phyloP scores from a whole-genome alignment of 2,797 vertebrate genomes.

The Poecilia gillii region DNA sequence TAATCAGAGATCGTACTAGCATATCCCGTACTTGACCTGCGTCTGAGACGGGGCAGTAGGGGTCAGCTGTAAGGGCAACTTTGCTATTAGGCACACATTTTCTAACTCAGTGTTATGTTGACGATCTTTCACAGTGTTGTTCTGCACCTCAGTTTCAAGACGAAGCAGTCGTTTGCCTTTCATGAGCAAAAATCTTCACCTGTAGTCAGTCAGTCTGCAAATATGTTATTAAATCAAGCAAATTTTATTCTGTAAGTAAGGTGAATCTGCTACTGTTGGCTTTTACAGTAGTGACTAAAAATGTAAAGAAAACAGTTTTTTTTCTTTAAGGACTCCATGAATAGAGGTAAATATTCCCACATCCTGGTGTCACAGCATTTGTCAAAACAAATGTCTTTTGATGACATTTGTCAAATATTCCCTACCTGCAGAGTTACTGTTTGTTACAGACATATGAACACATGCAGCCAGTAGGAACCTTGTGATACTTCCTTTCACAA shows the following conservation, averaged over 20 bases:
- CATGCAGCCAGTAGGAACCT: not conserved
- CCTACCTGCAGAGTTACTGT: not conserved
- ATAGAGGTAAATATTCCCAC: no score
- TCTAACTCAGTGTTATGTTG: not conserved
- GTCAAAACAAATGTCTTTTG: not conserved
- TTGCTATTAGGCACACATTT: not conserved
- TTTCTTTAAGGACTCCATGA: no score
- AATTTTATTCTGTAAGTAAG: no score
- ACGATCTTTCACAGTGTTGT: not conserved
- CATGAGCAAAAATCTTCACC: not conserved
- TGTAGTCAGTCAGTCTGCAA: not conserved
- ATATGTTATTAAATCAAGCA: no score
- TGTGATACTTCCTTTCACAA: not conserved
- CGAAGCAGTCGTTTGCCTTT: not conserved
- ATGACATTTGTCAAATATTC: not conserved
- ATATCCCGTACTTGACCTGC: no score
- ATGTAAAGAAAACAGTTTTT: no score
- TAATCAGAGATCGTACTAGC: no score
- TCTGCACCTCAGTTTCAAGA: not conserved
- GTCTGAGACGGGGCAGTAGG: no score
- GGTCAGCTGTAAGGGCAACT: not conserved
- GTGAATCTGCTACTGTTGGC: no score
- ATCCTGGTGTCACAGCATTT: not conserved
- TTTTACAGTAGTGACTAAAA: no score
- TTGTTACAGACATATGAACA: not conserved